Base-by-base conservation (phyloP, 2,888 invertebrate species). In the Metellina segmentata region DNA sequence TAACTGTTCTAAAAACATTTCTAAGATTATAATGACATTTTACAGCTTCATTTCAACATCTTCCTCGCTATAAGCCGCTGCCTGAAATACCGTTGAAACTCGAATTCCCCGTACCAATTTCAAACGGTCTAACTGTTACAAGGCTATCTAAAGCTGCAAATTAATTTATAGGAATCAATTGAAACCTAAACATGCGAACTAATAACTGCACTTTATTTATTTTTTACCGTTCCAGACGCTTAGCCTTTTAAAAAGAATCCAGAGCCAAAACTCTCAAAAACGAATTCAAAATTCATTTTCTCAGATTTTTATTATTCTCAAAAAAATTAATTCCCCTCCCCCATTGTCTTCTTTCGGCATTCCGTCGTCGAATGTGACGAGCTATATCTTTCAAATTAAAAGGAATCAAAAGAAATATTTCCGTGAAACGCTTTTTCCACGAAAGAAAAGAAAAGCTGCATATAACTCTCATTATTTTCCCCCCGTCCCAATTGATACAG, bases 331-430 rank as follows among this genome's bases (percentile, higher is more conserved):
- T 61, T 61, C 61, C 69, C 69, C 77, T 20, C 49, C 70, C n/a
- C 53, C 81, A 81, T 88, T 88, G 88, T 88, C 88, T 88, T 81
- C 81, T 6, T 61, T n/a, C 61, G 34, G 34, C 48, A 16, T 75
- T 48, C 61, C 81, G 19, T 11, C 49, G 8, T 61, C 53, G 72
- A 53, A 72, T 74, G 13, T 61, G 8, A 78, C 20, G 83, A 74
- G 83, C 51, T 51, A 52, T 83, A 78, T 71, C 89, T 90, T 85
- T 75, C 89, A 83, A 90, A 90, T 85, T 90, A 90, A 90, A 34
- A 78, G n/a, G 71, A 90, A 90, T 90, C 82, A 79, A 90, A 90
- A 74, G 89, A 90, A 70, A 85, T 85, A 85, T 83, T 89, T 48
- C 49, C 16, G 53, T 13, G 85, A 72, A 85, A 90, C 51, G 71